Percentiles rank a stretch among this genome's conserved stretches.
Conservation (phyloP, 1,140 invertebrate species). For the roundworm (Caenorhabditis elegans) region DNA sequence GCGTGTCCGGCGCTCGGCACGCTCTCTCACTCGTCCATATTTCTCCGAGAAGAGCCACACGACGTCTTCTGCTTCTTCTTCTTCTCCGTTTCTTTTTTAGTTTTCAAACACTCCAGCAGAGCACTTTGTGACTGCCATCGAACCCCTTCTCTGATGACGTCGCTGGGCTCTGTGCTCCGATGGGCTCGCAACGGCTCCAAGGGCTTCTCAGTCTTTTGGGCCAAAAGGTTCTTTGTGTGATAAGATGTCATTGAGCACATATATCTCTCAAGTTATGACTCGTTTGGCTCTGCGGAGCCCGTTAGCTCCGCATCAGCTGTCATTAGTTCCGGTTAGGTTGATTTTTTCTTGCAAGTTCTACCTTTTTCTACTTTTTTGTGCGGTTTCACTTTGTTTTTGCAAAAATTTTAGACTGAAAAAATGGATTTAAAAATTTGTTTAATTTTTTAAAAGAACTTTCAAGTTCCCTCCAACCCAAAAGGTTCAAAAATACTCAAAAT, state of each 20-base stretch:
- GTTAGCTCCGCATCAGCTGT: no score
- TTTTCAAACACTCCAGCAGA: not conserved
- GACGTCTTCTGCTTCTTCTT: not conserved
- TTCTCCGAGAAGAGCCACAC: no score
- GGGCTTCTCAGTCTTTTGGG: no score
- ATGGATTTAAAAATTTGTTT: no score
- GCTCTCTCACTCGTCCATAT: not conserved
- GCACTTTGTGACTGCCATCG: not conserved
- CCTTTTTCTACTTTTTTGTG: no score
- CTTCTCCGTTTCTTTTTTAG: not conserved
- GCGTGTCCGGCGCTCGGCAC: not conserved
- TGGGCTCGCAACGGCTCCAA: no score
- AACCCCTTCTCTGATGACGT: not conserved
- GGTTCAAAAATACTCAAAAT: no score
- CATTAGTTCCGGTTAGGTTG: not conserved
- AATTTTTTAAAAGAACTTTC: no score
- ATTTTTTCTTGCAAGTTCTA: not conserved
- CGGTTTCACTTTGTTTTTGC: no score
- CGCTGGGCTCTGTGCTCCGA: not conserved
- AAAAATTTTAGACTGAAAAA: no score
- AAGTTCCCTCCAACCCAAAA: no score
- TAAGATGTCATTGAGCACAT: conserved; percentile 17
- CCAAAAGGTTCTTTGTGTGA: not conserved
- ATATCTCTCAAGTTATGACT: conserved; percentile 18
- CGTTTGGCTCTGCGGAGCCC: no score